Conservation (phyloP, 2,888 invertebrate species). For the Neoitamus cyanurus region DNA sequence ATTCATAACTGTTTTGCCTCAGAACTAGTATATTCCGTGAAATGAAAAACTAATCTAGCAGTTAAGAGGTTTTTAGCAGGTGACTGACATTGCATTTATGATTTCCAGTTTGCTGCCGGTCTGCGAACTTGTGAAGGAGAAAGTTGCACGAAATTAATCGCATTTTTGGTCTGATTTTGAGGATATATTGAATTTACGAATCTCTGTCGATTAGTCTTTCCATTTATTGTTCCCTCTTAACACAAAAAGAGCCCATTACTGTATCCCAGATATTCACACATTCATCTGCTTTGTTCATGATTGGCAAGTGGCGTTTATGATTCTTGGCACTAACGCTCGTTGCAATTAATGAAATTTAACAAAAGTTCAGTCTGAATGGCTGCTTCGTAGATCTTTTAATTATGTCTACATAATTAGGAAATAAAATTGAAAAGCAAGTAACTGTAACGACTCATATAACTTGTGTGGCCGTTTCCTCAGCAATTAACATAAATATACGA, state of each 20-base stretch:
- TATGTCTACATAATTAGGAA: neutral
- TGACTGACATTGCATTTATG: neutral
- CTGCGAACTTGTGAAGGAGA: neutral
- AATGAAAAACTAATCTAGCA: neutral
- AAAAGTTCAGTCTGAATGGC: no score
- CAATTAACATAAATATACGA: no score
- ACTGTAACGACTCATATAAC: neutral
- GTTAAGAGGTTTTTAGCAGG: neutral
- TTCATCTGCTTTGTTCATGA: no score
- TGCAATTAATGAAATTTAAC: neutral
- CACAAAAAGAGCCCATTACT: no score
- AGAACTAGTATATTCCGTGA: neutral
- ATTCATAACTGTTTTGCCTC: neutral
- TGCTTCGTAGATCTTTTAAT: neutral
- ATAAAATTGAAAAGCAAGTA: neutral
- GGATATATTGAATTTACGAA: no score
- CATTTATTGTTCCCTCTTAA: no score
- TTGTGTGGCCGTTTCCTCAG: neutral
- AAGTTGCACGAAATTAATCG: neutral
- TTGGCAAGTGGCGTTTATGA: no score
- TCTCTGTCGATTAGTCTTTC: no score
- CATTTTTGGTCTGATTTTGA: neutral
- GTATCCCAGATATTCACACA: no score
- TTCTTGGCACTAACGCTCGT: neutral
- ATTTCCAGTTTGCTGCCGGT: neutral